These are phyloP conservation scores for Idaea straminata DNA, from an alignment of 2,888 invertebrate genomes.

Conservation along the genomic window DNA sequence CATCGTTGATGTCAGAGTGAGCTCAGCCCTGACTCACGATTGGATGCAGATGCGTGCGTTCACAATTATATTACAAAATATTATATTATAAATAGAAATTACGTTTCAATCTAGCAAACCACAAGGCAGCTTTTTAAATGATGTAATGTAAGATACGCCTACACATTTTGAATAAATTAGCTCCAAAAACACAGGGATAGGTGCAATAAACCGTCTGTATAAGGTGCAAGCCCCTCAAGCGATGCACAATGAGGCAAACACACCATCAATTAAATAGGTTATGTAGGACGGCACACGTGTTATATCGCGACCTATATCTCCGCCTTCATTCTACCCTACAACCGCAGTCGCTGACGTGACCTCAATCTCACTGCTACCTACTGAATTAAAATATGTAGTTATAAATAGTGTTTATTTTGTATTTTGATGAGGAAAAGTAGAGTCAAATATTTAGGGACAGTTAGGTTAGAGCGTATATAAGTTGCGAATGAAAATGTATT, in stretches of 20 bases:
- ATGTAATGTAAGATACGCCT: neutral
- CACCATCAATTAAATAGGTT: neutral
- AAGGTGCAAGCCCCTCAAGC: neutral
- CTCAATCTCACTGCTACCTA: neutral
- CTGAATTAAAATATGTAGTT: neutral
- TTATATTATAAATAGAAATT: constrained; percentile 24
- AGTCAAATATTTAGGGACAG: neutral
- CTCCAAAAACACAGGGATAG: neutral
- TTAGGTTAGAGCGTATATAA: neutral
- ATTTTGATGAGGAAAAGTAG: neutral
- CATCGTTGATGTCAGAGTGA: constrained; percentile 54
- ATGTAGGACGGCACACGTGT: neutral
- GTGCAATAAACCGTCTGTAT: neutral
- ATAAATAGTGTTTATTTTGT: neutral
- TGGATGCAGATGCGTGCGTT: constrained; percentile 16
- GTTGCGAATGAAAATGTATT: neutral
- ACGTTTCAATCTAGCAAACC: neutral
- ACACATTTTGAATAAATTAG: neutral
- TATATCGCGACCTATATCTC: neutral
- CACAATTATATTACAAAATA: constrained; percentile 28
- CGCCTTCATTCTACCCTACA: neutral
- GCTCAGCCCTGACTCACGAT: constrained; percentile 50
- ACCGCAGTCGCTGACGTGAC: neutral
- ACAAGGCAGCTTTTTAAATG: neutral
- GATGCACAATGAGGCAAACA: neutral